phyloP scores from a whole-genome alignment of 1,140 invertebrate genomes.

The Drosophila kurseongensis region DNA sequence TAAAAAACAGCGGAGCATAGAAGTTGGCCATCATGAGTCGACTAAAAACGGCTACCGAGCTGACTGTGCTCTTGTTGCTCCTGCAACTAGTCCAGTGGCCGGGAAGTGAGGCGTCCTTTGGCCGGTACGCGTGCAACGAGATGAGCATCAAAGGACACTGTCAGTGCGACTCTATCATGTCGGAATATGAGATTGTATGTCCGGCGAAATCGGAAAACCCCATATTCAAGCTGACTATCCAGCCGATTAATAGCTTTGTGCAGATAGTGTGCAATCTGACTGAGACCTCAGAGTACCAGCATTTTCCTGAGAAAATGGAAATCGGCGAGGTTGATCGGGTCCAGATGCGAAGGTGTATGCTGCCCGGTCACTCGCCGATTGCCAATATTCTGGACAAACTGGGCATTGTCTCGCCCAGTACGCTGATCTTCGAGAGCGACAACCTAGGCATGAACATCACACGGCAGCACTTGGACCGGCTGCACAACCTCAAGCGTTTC shows the following conservation, averaged over 20 bases:
- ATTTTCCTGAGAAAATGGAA: slow-evolving; percentile 56
- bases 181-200: slow-evolving; percentile 72
- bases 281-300: slow-evolving; percentile 57
- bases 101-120: slow-evolving; percentile 41
- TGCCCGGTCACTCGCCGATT: slow-evolving; percentile 69
- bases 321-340: slow-evolving; percentile 66
- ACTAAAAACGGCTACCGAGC: slow-evolving; percentile 14
- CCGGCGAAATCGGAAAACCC: slow-evolving; percentile 59
- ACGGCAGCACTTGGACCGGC: slow-evolving; percentile 59
- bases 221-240: slow-evolving; percentile 66
- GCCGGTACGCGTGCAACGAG: slow-evolving; percentile 69
- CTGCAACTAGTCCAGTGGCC: slow-evolving; percentile 45
- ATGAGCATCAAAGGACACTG: slow-evolving; percentile 52
- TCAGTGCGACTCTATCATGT: slow-evolving; percentile 56
- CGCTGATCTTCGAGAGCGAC: slow-evolving; percentile 71
- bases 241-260: slow-evolving; percentile 46
- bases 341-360: slow-evolving; percentile 71
- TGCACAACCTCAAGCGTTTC: slow-evolving; percentile 64
- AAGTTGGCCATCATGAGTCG: slow-evolving; percentile 34
- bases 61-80: slow-evolving; percentile 44
- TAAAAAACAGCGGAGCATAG: neutral
- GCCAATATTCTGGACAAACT: slow-evolving; percentile 63
- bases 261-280: slow-evolving; percentile 70
- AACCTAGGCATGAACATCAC: slow-evolving; percentile 75
- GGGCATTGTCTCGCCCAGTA: slow-evolving; percentile 61